These are phyloP conservation scores for Diabrotica virgifera DNA, from an alignment of 1,140 invertebrate genomes.

Conservation along the genomic window DNA sequence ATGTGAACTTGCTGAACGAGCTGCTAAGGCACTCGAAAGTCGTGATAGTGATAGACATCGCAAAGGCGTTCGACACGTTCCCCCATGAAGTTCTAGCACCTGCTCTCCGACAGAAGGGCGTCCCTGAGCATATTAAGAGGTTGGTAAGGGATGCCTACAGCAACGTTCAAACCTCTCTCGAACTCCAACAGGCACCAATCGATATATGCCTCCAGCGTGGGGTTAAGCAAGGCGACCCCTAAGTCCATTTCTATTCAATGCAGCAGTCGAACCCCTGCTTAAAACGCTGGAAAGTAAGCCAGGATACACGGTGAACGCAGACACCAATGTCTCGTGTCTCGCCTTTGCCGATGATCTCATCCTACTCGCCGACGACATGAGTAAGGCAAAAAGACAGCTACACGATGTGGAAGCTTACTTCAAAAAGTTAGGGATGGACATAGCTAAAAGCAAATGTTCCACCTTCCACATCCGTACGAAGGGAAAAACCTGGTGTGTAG, in stretches of 20 bases:
- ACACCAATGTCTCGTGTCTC: constrained; percentile 21
- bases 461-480: constrained; percentile 26
- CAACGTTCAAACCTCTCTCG: too few relatives aligned
- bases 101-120: not conserved
- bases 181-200: too few relatives aligned
- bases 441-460: constrained; percentile 32
- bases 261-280: too few relatives aligned
- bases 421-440: constrained; percentile 21
- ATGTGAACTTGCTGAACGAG: not conserved
- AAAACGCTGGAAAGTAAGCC: constrained; percentile 7
- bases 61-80: not conserved
- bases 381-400: constrained; percentile 14
- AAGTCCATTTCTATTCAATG: too few relatives aligned
- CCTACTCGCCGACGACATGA: constrained; percentile 33
- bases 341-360: constrained; percentile 50
- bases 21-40: not conserved
- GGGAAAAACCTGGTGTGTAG: constrained; percentile 18
- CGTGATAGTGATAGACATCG: too few relatives aligned
- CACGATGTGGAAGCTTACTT: constrained; percentile 18
- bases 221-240: not conserved
- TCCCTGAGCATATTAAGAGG: too few relatives aligned
- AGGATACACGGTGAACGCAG: too few relatives aligned
- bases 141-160: too few relatives aligned
- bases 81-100: constrained; percentile 15
- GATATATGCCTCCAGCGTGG: too few relatives aligned